Base-by-base conservation (phyloP, 2,888 invertebrate species). In the Polydrusus tereticollis region DNA sequence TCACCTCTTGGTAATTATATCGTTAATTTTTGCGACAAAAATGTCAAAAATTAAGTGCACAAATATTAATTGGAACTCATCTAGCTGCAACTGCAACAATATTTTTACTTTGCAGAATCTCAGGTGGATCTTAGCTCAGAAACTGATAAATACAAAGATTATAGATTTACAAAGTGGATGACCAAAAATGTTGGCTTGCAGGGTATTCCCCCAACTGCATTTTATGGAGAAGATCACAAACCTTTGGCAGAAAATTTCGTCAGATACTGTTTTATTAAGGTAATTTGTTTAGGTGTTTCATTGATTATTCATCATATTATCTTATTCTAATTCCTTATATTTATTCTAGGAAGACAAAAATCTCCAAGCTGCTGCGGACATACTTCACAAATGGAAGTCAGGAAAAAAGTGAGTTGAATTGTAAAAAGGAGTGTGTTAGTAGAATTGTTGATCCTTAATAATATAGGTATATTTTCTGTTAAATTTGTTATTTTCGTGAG, bases 161-260 rank as follows among this genome's bases (percentile, higher is more conserved):
- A 96, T 84, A 90, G 90, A 77, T 99, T 99, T 85, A 96, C 97
- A 0, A 95, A 97, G 86, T 99, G 98, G 94, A 92, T 99, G 89
- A 94, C 94, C 0, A 96, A 94, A 82, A 94, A 97, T 81, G 91
- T 95, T 79, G 96, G 97, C 47, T 87, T 99, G 16, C 94, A 97
- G 78, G 93, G 95, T 8, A 99, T 99, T 76, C 99, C 99, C 1
- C 95, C 96, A 0, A 93, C 94, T 50, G 97, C 97, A 0, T 99
- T 99, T 87, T 99, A 98, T 85, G 91, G 92, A 16, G 87, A 89
- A 4, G 87, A 86, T 7, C 91, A 98, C 86, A 97, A 96, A 83
- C 85, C 87, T 68, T 85, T 97, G 5, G 97, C 91, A 0, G 95
- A 97, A 84, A 90, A 95, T 84, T 94, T 90, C 82, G 94, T 97